phyloP scores from a whole-genome alignment of 2,113 vertebrate genomes.

The Paraplagusia blochii region DNA sequence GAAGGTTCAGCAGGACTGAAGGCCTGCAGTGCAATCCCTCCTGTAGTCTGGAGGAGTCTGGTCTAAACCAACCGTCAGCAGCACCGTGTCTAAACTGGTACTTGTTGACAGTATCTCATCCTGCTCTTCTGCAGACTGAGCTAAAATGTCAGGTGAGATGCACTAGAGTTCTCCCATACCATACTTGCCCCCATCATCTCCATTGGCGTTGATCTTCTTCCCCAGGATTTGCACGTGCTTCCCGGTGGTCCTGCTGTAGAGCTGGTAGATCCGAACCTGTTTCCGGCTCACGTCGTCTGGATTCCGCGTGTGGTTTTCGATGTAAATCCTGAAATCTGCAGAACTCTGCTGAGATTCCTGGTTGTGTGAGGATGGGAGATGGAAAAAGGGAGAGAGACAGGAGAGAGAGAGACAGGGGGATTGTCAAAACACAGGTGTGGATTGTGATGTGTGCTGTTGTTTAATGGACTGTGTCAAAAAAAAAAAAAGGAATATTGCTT shows the following conservation, averaged over 20 bases:
- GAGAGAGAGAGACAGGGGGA: slow-evolving; percentile 20
- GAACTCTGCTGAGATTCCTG: slow-evolving; percentile 79
- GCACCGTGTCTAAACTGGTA: not conserved
- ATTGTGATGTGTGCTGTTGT: slow-evolving; percentile 43
- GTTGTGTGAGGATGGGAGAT: slow-evolving; percentile 20
- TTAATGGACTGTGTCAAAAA: slow-evolving; percentile 53
- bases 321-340: slow-evolving; percentile 78
- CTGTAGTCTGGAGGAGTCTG: no score
- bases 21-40: no score
- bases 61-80: not conserved
- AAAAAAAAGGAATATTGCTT: slow-evolving; percentile 26
- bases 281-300: slow-evolving; percentile 79
- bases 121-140: not conserved
- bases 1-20: not conserved
- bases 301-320: slow-evolving; percentile 79
- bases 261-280: slow-evolving; percentile 81
- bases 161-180: slow-evolving; percentile 76
- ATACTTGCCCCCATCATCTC: slow-evolving; percentile 84
- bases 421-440: slow-evolving; percentile 48
- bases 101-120: slow-evolving; percentile 1
- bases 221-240: slow-evolving; percentile 81
- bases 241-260: slow-evolving; percentile 80
- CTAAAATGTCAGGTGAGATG: slow-evolving; percentile 57
- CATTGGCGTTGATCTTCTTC: slow-evolving; percentile 80
- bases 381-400: slow-evolving; percentile 2